These are phyloP conservation scores for Trichonephila clavata DNA, from an alignment of 1,140 invertebrate species.

Conservation along the genomic window DNA sequence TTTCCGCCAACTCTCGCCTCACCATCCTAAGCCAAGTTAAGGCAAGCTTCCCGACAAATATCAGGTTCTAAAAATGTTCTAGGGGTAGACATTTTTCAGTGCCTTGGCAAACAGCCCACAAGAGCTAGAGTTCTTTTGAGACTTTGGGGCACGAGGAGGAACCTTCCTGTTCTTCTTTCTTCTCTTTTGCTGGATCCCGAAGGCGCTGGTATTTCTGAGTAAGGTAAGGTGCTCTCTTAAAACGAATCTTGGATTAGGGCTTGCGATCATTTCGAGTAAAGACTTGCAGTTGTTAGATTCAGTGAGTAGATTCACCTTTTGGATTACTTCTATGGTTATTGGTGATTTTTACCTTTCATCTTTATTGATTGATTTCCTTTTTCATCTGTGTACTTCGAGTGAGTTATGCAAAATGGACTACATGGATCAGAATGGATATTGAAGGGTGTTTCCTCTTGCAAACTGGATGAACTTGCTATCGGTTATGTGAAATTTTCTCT, in stretches of 20 bases:
- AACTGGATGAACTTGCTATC: background rate
- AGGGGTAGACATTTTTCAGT: constrained; percentile 66
- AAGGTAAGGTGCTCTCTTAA: constrained; percentile 66
- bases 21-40: constrained; percentile 69
- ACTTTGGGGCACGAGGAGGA: background rate
- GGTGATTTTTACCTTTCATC: background rate
- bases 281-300: constrained; percentile 2
- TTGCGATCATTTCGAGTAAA: background rate
- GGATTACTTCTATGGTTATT: constrained; percentile 1
- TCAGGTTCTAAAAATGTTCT: constrained; percentile 76
- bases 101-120: constrained; percentile 63
- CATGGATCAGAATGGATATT: background rate
- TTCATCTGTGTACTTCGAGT: background rate
- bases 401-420: background rate
- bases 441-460: background rate
- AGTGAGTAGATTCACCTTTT: constrained; percentile 10
- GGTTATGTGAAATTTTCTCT: background rate
- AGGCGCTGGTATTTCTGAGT: constrained; percentile 24
- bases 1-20: background rate
- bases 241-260: constrained; percentile 42
- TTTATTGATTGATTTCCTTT: background rate
- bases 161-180: constrained; percentile 47
- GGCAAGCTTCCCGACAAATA: constrained; percentile 62
- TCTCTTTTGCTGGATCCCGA: constrained; percentile 63
- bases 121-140: constrained; percentile 26